Evolutionary conservation across 2,888 invertebrate species (phyloP).

Genomic region (Platycheirus albimanus): DNA sequence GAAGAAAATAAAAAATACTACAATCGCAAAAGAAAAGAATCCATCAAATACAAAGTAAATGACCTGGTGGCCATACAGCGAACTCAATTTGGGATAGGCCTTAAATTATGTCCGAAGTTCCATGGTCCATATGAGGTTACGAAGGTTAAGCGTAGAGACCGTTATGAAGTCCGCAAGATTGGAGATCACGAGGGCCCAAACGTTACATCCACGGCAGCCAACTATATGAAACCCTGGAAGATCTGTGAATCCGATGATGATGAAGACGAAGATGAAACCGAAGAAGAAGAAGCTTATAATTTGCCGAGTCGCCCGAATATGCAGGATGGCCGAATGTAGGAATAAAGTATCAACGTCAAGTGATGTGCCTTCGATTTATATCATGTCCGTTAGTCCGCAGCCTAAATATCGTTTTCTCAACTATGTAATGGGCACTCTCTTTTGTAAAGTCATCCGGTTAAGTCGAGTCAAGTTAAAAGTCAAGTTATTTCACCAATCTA

Average conservation of each 20-base stretch:
- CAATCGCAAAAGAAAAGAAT: background rate
- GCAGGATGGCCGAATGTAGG: slow-evolving; percentile 3
- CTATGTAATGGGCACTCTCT: too few relatives aligned
- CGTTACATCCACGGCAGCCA: slow-evolving; percentile 32
- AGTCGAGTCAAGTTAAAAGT: too few relatives aligned
- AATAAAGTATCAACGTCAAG: too few relatives aligned
- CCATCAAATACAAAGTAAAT: background rate
- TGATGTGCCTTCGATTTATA: too few relatives aligned
- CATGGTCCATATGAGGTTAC: background rate
- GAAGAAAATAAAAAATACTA: background rate
- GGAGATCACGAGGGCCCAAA: slow-evolving; percentile 17
- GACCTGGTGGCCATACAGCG: slow-evolving; percentile 5
- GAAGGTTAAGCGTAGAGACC: background rate
- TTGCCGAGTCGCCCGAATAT: slow-evolving; percentile 6
- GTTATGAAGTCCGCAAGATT: background rate
- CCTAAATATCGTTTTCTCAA: too few relatives aligned
- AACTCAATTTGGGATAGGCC: background rate
- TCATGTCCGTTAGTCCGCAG: too few relatives aligned
- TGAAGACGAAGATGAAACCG: background rate
- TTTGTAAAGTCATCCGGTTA: too few relatives aligned
- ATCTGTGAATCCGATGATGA: slow-evolving; percentile 7
- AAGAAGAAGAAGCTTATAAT: background rate
- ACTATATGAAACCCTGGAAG: slow-evolving; percentile 48
- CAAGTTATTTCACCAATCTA: too few relatives aligned
- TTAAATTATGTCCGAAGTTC: background rate